Base-by-base conservation (phyloP, 2,888 invertebrate genomes). In the Torymus aiolomorphi region DNA sequence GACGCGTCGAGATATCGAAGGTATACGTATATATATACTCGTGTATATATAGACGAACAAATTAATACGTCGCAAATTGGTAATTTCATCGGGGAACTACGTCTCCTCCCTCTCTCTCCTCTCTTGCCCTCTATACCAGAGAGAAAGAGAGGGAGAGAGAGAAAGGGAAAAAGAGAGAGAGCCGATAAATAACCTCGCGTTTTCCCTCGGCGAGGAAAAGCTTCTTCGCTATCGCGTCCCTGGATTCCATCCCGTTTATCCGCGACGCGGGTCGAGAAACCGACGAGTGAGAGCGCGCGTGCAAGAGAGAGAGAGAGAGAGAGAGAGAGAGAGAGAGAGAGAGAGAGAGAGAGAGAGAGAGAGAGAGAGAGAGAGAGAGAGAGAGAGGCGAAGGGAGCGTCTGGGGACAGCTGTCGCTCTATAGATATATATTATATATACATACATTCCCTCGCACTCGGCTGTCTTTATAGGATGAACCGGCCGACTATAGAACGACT, bases 241-340 rank as follows among this genome's bases (percentile, higher is more conserved):
- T 42, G 59, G 66, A 72, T 77, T 77, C 66, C 66, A 18, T 16
- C 59, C 52, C 76, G 62, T 69, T 77, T 71, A 65, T 65, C 63
- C 71, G 12, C n/a, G n/a, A 24, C 31, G 4, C 42, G 42, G 42
- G 42, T 42, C 42, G 42, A 42, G 42, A 42, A 42, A 42, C 42
- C 42, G 42, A 42, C 42, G 42, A 42, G 42, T 42, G 42, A 42
- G 42, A 31, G 4, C 3, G 31, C 3, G 5, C 2, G 31, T 0
- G 31, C 3, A 5, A 31, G 31, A 31, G 2, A 31, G 5, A n/a
- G n/a, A n/a, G 31, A 31, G 31, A 31, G 31, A 31, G 31, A 31
- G 5, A 1, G 31, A 2, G 31, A 31, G 31, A 3, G n/a, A n/a
- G n/a, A n/a, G n/a, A n/a, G n/a, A n/a, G n/a, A n/a, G n/a, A n/a